phyloP scores from a whole-genome alignment of 2,888 invertebrate species.

The Azorinus chamasolen region DNA sequence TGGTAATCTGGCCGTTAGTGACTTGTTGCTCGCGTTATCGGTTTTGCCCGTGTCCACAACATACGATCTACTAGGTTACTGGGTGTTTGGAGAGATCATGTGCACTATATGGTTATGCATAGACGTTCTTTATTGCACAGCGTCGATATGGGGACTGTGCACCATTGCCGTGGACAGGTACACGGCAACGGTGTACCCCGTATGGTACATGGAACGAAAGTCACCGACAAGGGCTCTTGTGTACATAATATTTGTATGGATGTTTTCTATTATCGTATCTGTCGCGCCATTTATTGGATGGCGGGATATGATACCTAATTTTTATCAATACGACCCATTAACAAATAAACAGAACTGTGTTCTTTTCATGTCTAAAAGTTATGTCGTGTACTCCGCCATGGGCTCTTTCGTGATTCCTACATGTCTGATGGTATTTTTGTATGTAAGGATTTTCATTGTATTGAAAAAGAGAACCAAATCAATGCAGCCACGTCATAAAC shows the following conservation, averaged over 20 bases:
- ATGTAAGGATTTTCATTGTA: slow-evolving; percentile 85
- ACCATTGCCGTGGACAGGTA: slow-evolving; percentile 86
- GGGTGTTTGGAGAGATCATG: slow-evolving; percentile 84
- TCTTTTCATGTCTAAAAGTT: slow-evolving; percentile 83
- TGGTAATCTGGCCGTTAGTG: slow-evolving; percentile 86
- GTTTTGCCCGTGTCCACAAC: slow-evolving; percentile 85
- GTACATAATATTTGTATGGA: slow-evolving; percentile 86
- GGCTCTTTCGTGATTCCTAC: slow-evolving; percentile 86
- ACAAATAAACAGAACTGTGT: slow-evolving; percentile 82
- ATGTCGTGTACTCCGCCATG: slow-evolving; percentile 86
- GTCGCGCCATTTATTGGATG: slow-evolving; percentile 85
- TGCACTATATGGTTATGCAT: slow-evolving; percentile 84
- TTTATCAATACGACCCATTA: slow-evolving; percentile 73
- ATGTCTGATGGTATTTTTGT: slow-evolving; percentile 84
- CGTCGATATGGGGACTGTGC: slow-evolving; percentile 86
- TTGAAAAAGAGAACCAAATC: slow-evolving; percentile 79
- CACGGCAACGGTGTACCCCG: slow-evolving; percentile 86
- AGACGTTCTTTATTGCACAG: slow-evolving; percentile 86
- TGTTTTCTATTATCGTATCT: slow-evolving; percentile 85
- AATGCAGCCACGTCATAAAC: slow-evolving; percentile 68
- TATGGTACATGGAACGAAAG: slow-evolving; percentile 85
- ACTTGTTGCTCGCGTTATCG: slow-evolving; percentile 85
- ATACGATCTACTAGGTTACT: slow-evolving; percentile 84
- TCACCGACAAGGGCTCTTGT: slow-evolving; percentile 82
- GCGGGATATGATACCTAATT: slow-evolving; percentile 79